Conservation (phyloP, 2,113 vertebrate genomes). For the Melanocharis versteri region DNA sequence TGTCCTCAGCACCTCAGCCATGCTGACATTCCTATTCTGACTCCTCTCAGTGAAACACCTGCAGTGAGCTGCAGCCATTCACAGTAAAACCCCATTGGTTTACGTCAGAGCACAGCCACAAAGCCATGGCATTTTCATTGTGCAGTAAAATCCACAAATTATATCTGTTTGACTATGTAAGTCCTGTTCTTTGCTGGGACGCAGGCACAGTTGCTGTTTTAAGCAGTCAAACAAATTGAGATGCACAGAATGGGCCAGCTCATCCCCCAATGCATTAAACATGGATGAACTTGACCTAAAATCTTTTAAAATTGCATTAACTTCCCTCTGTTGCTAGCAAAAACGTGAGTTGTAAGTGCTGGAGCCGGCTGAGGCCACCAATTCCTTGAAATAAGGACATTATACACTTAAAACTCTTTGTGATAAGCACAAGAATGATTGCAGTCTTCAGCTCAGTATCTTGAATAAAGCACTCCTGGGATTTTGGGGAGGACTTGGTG, state of each 20-base stretch:
- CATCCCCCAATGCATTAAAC: not conserved
- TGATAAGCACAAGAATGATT: not conserved
- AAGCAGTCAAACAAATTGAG: not conserved
- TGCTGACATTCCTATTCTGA: not conserved
- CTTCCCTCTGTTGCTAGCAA: not conserved
- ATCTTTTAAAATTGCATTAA: not conserved
- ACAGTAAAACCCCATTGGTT: not conserved
- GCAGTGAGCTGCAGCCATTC: not conserved
- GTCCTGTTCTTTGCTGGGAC: not conserved
- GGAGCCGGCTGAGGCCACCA: not conserved
- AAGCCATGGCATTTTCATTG: not conserved
- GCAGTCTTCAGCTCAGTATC: not conserved
- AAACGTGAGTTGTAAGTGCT: not conserved
- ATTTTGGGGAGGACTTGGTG: not conserved
- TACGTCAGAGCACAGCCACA: not conserved
- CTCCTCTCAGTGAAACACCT: not conserved
- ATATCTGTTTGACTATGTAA: accelerated
- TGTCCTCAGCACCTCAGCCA: not conserved
- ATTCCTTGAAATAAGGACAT: not conserved
- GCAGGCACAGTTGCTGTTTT: not conserved
- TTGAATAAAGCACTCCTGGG: not conserved
- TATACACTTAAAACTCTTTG: not conserved
- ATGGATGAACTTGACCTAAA: not conserved
- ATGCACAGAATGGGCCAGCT: not conserved
- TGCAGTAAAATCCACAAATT: not conserved